Evolutionary conservation across 2,888 invertebrate genomes (phyloP).

Genomic region (Bruchidius siliquastri): DNA sequence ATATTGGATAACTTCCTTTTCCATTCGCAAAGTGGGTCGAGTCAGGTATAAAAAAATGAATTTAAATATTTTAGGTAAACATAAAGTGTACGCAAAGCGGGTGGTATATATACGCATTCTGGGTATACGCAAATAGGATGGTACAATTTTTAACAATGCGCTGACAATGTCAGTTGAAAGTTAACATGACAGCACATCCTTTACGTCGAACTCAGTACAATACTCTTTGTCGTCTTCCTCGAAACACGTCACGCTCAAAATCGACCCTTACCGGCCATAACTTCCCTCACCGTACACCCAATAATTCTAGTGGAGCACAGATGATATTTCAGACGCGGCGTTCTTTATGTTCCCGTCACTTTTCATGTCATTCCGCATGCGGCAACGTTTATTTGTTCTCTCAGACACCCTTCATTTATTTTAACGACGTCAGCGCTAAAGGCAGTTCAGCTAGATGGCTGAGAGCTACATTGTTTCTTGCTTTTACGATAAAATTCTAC

Average conservation of each 20-base stretch:
- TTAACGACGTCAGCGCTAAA: not conserved
- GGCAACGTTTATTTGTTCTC: constrained; percentile 1
- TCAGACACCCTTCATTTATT: constrained; percentile 2
- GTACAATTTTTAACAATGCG: too few relatives aligned
- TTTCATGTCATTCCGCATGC: not conserved
- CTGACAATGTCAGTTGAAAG: too few relatives aligned
- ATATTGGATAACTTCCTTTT: too few relatives aligned
- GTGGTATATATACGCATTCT: too few relatives aligned
- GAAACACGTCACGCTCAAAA: not conserved
- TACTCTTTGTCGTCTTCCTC: not conserved
- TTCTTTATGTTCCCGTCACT: constrained; percentile 2
- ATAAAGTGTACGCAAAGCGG: too few relatives aligned
- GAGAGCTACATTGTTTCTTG: not conserved
- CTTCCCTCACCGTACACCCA: not conserved
- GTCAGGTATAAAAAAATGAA: too few relatives aligned
- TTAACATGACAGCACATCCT: too few relatives aligned
- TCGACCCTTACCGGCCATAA: not conserved
- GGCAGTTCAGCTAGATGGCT: not conserved
- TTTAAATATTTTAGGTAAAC: too few relatives aligned
- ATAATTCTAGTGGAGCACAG: not conserved
- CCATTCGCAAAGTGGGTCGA: too few relatives aligned
- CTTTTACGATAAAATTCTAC: not conserved
- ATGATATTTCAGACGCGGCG: not conserved
- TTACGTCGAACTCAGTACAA: too few relatives aligned
- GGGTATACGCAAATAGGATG: too few relatives aligned